These are phyloP conservation scores for Rhineura floridana DNA, from an alignment of 2,113 vertebrate genomes.

Conservation along the genomic window DNA sequence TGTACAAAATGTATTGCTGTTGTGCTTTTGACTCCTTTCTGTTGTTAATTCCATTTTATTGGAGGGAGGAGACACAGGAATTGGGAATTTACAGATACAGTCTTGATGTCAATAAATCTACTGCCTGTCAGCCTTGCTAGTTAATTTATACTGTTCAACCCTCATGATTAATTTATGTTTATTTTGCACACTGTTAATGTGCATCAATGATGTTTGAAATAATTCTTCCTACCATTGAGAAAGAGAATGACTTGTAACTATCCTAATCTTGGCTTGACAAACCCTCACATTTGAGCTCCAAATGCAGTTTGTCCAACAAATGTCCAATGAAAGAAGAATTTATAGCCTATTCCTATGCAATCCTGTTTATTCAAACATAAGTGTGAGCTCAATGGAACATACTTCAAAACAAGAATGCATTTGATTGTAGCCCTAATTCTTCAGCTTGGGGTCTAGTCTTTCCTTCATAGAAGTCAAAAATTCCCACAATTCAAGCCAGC, in stretches of 20 bases:
- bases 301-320: fast-evolving
- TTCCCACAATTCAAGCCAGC: too few relatives aligned
- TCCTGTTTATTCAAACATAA: too few relatives aligned
- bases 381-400: background rate
- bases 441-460: background rate
- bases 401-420: background rate
- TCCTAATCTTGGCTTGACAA: background rate
- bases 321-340: background rate
- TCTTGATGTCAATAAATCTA: background rate
- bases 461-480: background rate
- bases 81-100: background rate
- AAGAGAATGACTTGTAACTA: constrained; percentile 35
- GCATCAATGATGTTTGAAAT: constrained; percentile 18
- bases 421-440: background rate
- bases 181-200: constrained; percentile 36
- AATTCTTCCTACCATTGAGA: constrained; percentile 21
- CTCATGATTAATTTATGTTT: constrained; percentile 8
- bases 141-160: constrained; percentile 11
- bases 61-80: background rate
- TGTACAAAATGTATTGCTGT: background rate
- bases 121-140: constrained; percentile 11
- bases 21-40: background rate
- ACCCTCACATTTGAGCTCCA: constrained; percentile 11
- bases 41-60: background rate
- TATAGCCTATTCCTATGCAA: background rate